Evolutionary conservation across 2,797 vertebrate species (phyloP).

Genomic region (Urocyon cinereoargenteus): DNA sequence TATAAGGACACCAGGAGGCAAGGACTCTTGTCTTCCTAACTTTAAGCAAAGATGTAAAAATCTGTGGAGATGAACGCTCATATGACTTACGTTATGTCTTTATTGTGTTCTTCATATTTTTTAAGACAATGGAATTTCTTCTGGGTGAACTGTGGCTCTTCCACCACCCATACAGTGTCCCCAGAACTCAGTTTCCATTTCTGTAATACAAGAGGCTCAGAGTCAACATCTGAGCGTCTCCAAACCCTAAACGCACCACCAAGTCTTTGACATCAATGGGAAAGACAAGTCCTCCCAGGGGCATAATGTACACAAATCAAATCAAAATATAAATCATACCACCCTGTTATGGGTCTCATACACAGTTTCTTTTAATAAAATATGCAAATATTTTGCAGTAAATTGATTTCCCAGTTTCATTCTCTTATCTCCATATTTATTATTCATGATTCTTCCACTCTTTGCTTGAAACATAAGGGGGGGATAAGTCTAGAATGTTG

Average conservation of each 20-base stretch:
- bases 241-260: background rate
- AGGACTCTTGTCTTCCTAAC: background rate
- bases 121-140: background rate
- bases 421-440: slow-evolving; percentile 92
- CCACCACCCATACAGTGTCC: background rate
- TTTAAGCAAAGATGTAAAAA: background rate
- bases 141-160: background rate
- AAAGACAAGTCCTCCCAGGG: slow-evolving; percentile 83
- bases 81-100: background rate
- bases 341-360: slow-evolving; percentile 87
- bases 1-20: background rate
- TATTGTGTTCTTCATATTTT: background rate
- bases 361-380: slow-evolving; percentile 92
- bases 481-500: slow-evolving; percentile 16
- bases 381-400: slow-evolving; percentile 93
- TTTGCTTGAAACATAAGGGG: slow-evolving; percentile 80
- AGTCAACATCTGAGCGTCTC: background rate
- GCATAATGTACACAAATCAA: slow-evolving; percentile 88
- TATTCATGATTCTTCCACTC: slow-evolving; percentile 89
- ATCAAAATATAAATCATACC: slow-evolving; percentile 90
- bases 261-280: background rate
- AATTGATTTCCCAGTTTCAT: slow-evolving; percentile 92
- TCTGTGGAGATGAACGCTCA: accelerated
- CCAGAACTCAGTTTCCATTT: background rate
- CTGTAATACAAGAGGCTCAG: background rate